Evolutionary conservation across 2,888 invertebrate species (phyloP), one percentile per base, ranked within the genome.

Genomic region (Cryptus viduatorius): DNA sequence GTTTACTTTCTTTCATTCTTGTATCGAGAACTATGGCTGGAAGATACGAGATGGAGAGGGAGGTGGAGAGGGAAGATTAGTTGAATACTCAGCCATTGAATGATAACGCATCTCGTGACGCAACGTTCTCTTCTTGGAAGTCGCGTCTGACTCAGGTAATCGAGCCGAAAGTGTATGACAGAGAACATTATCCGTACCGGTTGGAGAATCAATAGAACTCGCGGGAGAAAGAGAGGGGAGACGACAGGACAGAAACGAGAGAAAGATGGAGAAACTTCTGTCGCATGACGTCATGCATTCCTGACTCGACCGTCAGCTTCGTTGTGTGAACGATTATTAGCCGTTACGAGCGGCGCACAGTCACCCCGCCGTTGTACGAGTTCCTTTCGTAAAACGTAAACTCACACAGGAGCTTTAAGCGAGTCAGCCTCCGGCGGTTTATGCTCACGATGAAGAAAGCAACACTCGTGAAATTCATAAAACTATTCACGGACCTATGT

Each of bases 271-370:
- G 59, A n/a, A 44, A 82, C n/a, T 19, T 46, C 65, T 37, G 19
- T 16, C 46, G 8, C 7, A 69, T 86, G 86, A 86, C 86, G 86
- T 86, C 86, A 86, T 75, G 85, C 82, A 86, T 86, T 86, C 86
- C 81, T 83, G 73, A 71, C 75, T 75, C 69, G 68, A 44, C 56
- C 64, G 82, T 82, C 86, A 78, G 76, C 83, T 53, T 31, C 53
- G 50, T 42, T 31, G 79, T 72, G 72, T 24, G 29, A 19, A 71
- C 16, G 53, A 56, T 24, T 56, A 56, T 56, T 56, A 56, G 56
- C 10, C 24, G 56, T 56, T 56, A 24, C 37, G 64, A 19, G n/a
- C 29, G 31, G 42, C 19, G 7, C n/a, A 61, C 46, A 65, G 48
- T 44, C 65, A 24, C 37, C 48, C 42, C 24, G 24, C 50, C n/a